These are phyloP conservation scores for Erannis defoliaria DNA, from an alignment of 2,888 invertebrate species.

Conservation along the genomic window DNA sequence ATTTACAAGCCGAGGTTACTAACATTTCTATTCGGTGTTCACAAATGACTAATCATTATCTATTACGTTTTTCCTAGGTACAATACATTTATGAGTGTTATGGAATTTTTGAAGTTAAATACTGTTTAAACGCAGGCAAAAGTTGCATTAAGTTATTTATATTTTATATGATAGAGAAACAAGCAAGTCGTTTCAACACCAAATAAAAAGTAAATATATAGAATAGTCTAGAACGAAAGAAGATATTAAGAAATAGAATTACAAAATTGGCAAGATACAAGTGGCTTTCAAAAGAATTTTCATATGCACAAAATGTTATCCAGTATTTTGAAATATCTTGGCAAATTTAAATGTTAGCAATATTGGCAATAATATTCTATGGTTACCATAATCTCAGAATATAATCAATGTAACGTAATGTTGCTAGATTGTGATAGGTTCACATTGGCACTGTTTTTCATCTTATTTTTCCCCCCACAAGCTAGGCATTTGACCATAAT, in stretches of 20 bases:
- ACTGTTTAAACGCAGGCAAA: background rate
- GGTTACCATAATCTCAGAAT: background rate
- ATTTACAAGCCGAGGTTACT: slow-evolving; percentile 49
- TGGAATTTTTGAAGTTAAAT: background rate
- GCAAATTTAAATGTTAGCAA: background rate
- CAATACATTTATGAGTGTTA: background rate
- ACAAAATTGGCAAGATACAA: background rate
- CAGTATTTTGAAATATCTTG: background rate
- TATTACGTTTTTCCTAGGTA: background rate
- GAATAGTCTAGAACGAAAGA: too few relatives aligned
- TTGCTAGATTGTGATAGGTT: too few relatives aligned
- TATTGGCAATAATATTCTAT: background rate
- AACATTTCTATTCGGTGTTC: slow-evolving; percentile 15
- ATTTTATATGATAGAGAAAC: background rate
- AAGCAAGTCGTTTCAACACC: background rate
- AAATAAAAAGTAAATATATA: background rate
- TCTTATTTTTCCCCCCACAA: too few relatives aligned
- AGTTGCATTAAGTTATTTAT: background rate
- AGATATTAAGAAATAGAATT: background rate
- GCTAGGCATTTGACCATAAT: too few relatives aligned
- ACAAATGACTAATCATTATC: background rate
- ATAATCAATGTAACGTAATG: background rate
- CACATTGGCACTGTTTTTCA: too few relatives aligned
- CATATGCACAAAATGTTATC: background rate
- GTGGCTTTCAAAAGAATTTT: background rate